phyloP scores from a whole-genome alignment of 2,888 invertebrate species.

The Torymus tubicola region DNA sequence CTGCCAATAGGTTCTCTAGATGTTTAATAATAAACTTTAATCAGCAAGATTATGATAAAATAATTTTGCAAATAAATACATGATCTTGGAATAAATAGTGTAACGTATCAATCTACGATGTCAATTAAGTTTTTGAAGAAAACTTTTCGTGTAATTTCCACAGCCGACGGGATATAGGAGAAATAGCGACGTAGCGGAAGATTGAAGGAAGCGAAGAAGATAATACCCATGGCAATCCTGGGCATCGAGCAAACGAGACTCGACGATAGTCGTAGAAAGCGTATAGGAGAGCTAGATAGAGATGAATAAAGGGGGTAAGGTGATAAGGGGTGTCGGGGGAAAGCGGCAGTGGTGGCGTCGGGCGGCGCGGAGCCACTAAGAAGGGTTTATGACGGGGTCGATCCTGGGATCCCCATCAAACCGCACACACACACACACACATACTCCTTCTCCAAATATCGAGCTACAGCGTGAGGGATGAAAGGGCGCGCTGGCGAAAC shows the following conservation, averaged over 20 bases:
- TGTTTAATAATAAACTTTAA: too few relatives aligned
- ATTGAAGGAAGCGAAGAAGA: neutral
- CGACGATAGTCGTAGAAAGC: conserved; percentile 37
- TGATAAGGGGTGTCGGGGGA: conserved; percentile 55
- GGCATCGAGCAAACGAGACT: conserved; percentile 1
- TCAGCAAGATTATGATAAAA: too few relatives aligned
- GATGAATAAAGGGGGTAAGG: conserved; percentile 43
- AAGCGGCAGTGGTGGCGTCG: conserved; percentile 52
- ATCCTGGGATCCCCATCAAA: conserved; percentile 76
- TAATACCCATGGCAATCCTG: neutral
- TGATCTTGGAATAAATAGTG: too few relatives aligned
- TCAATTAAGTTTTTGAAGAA: too few relatives aligned
- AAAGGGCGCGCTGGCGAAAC: conserved; percentile 47
- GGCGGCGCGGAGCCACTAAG: conserved; percentile 68
- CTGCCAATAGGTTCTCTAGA: too few relatives aligned
- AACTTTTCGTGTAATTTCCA: too few relatives aligned
- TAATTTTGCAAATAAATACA: too few relatives aligned
- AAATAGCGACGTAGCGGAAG: neutral
- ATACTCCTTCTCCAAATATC: conserved; percentile 46
- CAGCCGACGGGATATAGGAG: neutral
- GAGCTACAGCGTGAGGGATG: conserved; percentile 54
- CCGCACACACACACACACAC: conserved; percentile 72
- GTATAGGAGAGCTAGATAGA: conserved; percentile 1
- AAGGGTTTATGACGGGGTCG: conserved; percentile 77
- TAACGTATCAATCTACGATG: too few relatives aligned